Evolutionary conservation across 2,888 invertebrate species (phyloP), one percentile per base, ranked within the genome.

Genomic region (Rhogogaster chlorosoma): DNA sequence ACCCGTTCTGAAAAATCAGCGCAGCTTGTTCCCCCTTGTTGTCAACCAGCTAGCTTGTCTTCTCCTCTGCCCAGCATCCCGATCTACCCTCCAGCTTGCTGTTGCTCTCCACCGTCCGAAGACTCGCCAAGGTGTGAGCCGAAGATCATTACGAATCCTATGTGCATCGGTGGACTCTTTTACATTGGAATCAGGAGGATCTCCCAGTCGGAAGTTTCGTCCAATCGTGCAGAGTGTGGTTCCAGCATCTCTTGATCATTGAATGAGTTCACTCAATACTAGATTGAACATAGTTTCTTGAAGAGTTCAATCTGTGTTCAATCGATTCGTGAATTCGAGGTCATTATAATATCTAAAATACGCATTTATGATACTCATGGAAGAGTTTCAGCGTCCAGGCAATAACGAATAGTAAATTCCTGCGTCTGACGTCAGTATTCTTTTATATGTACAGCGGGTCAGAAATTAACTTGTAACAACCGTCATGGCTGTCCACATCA

Each of bases 401-500:
- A 26, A 53, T 9, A 53, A 29, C n/a, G 32, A 38, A 18, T 22
- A 53, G 9, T 29, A 53, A 12, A n/a, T 57, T 29, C 32, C 6
- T 12, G 36, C 10, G 53, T 26, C 29, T 38, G 12, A 77, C n/a
- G 61, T 61, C n/a, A 80, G 61, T 38, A n/a, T 10, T 61, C 29
- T 61, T 38, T n/a, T 18, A 61, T 26, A 61, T 22, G 26, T 61
- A 77, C 36, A 38, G n/a, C n/a, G 32, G n/a, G 12, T 78, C 32
- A 38, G 5, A 36, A 26, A 77, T 29, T 29, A 45, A 36, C 42
- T 36, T 38, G 57, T 36, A 32, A 80, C 10, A 29, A 15, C 57
- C 36, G 45, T 61, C 67, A 88, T 88, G 88, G 88, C 88, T 49
- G 89, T 90, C 22, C 29, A 85, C 10, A 86, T 90, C 36, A 89